Conservation (phyloP, 2,888 invertebrate genomes). For the Leptogaster cylindrica region DNA sequence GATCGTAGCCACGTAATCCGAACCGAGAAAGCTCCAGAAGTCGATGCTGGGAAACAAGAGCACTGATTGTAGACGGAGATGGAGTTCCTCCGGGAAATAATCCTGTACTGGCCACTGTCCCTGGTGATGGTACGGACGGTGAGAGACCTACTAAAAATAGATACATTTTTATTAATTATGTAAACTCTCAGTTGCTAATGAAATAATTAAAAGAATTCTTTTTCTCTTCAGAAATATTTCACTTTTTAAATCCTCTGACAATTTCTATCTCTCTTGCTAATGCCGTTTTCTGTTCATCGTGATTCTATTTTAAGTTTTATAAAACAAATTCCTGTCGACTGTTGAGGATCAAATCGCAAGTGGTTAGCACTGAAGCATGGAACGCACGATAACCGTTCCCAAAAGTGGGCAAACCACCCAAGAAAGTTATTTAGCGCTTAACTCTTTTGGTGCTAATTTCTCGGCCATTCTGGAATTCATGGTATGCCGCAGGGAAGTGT, state of each 20-base stretch:
- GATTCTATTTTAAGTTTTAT: too few relatives aligned
- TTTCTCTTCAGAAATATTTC: too few relatives aligned
- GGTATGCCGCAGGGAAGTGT: slow-evolving; percentile 48
- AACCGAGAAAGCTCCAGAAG: slow-evolving; percentile 81
- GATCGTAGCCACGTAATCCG: slow-evolving; percentile 85
- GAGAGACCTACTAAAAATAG: slow-evolving; percentile 55
- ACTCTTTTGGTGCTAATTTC: slow-evolving; percentile 52
- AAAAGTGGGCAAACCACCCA: neutral
- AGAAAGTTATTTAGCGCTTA: slow-evolving; percentile 10
- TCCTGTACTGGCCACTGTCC: slow-evolving; percentile 53
- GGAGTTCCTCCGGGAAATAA: slow-evolving; percentile 59
- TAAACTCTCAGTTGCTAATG: neutral
- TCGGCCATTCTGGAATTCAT: slow-evolving; percentile 50
- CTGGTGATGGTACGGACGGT: slow-evolving; percentile 61
- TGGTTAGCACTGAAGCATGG: neutral
- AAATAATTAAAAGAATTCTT: slow-evolving; percentile 18
- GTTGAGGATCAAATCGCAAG: neutral
- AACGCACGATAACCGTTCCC: slow-evolving; percentile 3
- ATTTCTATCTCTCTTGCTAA: neutral
- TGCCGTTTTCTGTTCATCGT: neutral
- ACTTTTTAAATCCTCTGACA: too few relatives aligned
- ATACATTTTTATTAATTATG: neutral
- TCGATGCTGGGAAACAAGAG: slow-evolving; percentile 78
- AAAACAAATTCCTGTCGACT: neutral
- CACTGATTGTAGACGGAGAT: slow-evolving; percentile 70